phyloP scores from a whole-genome alignment of 2,797 vertebrate genomes.

The Myotis vivesi region DNA sequence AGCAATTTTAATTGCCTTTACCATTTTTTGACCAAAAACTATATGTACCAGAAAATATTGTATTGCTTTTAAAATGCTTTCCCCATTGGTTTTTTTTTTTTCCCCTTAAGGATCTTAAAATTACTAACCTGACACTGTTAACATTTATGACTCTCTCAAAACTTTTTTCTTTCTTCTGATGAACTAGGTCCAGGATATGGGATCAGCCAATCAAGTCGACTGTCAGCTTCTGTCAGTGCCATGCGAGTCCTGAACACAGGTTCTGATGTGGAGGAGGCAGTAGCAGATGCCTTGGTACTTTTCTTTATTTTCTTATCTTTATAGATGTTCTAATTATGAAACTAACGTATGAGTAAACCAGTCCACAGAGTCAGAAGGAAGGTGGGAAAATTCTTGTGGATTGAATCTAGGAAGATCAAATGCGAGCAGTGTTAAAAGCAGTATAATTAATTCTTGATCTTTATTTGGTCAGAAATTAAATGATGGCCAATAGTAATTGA shows the following conservation, averaged over 20 bases:
- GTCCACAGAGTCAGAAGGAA: background rate
- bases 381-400: background rate
- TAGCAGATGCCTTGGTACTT: constrained; percentile 95
- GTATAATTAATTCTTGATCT: background rate
- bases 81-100: constrained; percentile 76
- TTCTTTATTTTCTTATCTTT: constrained; percentile 16
- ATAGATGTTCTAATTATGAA: background rate
- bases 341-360: background rate
- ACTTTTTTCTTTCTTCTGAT: constrained; percentile 65
- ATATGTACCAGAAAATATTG: constrained; percentile 56
- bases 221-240: constrained; percentile 96
- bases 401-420: background rate
- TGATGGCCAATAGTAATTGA: background rate
- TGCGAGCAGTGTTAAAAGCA: background rate
- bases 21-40: constrained; percentile 41
- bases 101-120: background rate
- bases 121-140: background rate
- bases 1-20: constrained; percentile 57
- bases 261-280: constrained; percentile 96
- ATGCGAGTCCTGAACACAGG: constrained; percentile 98
- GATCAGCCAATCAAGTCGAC: constrained; percentile 93
- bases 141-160: constrained; percentile 14
- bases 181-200: constrained; percentile 89
- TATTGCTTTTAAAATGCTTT: constrained; percentile 80
- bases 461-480: constrained; percentile 32